Base-by-base conservation (phyloP, 2,888 invertebrate species). In the Andrena praecox region DNA sequence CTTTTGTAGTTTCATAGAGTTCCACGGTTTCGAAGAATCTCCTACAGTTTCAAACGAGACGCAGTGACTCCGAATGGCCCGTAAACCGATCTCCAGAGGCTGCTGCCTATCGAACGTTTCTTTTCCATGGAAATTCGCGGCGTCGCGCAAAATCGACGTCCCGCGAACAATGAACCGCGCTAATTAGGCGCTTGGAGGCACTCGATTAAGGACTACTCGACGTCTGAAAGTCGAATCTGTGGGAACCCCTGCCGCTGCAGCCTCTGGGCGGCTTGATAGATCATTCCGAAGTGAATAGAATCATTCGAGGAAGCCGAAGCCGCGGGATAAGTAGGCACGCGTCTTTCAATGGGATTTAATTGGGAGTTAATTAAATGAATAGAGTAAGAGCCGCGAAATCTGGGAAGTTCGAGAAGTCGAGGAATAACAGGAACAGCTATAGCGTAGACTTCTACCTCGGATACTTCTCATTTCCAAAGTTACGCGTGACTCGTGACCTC, bases 141-240 rank as follows among this genome's bases (percentile, higher is more conserved):
- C 31, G 52, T 16, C 29, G 24, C 4, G 29, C 27, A 12, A 56
- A 56, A 56, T 27, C 27, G 56, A 3, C 20, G 10, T 56, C 10
- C 29, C 66, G 12, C 27, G 70, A 52, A 71, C 33, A 60, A 74
- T 71, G 67, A 75, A 69, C 62, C 63, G 48, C 64, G 68, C 64
- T 85, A 85, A 84, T 75, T 85, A 72, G 70, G 52, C 31, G 62
- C 60, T 77, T 60, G 48, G 16, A 42, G 68, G 56, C 52, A 62
- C 52, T 76, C 64, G 66, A 77, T 80, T 71, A 60, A 71, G 27
- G 68, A 20, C 67, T 54, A 8, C 33, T 63, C 73, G 29, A 67
- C 12, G 59, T 50, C 42, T 20, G 10, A 52, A 68, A 33, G 33
- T 63, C 27, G 68, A 54, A 29, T 42, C 10, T 10, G 52, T 12